Conservation (phyloP, 2,113 vertebrate genomes). For the Nettapus auritus region DNA sequence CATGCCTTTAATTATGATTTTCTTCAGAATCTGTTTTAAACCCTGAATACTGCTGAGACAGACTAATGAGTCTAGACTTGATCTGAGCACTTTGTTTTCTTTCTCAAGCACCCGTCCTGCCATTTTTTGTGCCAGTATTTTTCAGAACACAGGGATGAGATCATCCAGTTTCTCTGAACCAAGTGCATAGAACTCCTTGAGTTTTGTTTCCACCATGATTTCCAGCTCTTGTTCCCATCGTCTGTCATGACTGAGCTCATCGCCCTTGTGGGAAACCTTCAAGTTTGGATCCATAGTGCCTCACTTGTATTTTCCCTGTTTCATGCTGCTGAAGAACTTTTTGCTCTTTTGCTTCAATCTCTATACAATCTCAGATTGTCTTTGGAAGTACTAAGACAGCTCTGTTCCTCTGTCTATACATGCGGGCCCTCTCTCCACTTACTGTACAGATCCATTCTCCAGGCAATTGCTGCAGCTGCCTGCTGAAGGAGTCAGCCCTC, state of each 20-base stretch:
- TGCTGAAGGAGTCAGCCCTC: not conserved
- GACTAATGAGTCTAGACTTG: conserved; percentile 55
- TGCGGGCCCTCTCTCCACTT: not conserved
- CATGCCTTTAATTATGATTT: not conserved
- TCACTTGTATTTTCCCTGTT: not conserved
- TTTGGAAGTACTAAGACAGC: not conserved
- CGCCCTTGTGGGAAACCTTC: not conserved
- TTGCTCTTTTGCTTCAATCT: not conserved
- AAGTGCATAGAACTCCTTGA: not conserved
- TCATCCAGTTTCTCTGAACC: conserved; percentile 26
- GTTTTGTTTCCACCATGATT: conserved; percentile 29
- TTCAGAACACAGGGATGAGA: not conserved
- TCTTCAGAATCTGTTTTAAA: conserved; percentile 50
- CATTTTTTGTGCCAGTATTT: conserved; percentile 43
- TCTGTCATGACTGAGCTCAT: not conserved
- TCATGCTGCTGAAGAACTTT: not conserved
- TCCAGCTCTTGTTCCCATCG: not conserved
- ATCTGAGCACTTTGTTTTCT: conserved; percentile 50
- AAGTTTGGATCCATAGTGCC: not conserved
- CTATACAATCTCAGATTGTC: not conserved
- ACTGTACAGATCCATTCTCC: not conserved
- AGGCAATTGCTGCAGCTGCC: not conserved
- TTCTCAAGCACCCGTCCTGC: not conserved
- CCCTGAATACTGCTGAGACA: not conserved
- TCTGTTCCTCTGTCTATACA: not conserved